Conservation (phyloP, 2,888 invertebrate genomes). For the Pseudoips prasinana region DNA sequence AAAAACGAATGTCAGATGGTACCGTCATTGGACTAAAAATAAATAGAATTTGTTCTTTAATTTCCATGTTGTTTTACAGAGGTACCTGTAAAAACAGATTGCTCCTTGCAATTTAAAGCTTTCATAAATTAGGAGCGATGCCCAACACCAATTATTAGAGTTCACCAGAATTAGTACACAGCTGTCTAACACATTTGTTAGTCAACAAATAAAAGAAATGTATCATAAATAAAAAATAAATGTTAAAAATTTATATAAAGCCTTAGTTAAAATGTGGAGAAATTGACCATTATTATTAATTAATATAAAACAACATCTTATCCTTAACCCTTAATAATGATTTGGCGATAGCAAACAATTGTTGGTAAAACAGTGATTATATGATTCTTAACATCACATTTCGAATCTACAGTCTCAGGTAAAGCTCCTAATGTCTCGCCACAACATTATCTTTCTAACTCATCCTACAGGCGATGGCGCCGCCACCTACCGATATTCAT, state of each 20-base stretch:
- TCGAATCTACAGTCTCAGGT: too few relatives aligned
- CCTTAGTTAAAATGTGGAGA: constrained; percentile 33
- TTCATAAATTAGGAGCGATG: constrained; percentile 17
- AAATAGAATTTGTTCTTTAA: constrained; percentile 60
- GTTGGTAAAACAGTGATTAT: too few relatives aligned
- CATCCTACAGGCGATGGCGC: too few relatives aligned
- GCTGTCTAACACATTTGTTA: constrained; percentile 43
- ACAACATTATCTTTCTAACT: too few relatives aligned
- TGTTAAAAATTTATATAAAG: constrained; percentile 35
- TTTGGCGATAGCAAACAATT: too few relatives aligned
- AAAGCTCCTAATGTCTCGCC: too few relatives aligned
- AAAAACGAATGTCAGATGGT: constrained; percentile 15
- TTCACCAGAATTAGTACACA: constrained; percentile 28
- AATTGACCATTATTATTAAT: constrained; percentile 30
- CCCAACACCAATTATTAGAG: constrained; percentile 33
- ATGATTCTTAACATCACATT: too few relatives aligned
- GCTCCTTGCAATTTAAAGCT: constrained; percentile 41
- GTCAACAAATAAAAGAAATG: constrained; percentile 42
- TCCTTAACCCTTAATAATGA: too few relatives aligned
- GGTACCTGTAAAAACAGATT: constrained; percentile 73
- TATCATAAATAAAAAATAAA: constrained; percentile 26
- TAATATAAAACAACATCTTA: too few relatives aligned
- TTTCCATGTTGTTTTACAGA: constrained; percentile 64
- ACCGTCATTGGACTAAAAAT: constrained; percentile 37
- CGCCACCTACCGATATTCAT: too few relatives aligned